Conservation (phyloP, 2,888 invertebrate species). For the Perizoma flavofasciatum region DNA sequence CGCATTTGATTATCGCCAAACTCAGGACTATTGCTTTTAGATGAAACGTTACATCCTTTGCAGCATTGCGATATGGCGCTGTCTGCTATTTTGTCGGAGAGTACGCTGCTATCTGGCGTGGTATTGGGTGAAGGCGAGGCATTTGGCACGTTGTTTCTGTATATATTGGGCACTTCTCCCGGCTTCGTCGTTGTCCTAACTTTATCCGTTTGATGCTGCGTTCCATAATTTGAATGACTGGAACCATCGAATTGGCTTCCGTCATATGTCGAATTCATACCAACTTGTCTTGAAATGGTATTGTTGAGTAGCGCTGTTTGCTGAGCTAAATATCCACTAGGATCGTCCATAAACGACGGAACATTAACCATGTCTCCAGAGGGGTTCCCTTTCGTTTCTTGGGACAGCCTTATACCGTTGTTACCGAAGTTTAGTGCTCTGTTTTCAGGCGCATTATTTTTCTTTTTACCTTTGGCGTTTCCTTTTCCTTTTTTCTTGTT, state of each 20-base stretch:
- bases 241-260: conserved; percentile 60
- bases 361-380: conserved; percentile 80
- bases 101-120: conserved; percentile 76
- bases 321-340: conserved; percentile 94
- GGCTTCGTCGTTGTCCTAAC: conserved; percentile 54
- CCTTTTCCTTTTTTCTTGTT: conserved; percentile 84
- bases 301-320: conserved; percentile 94
- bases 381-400: conserved; percentile 70
- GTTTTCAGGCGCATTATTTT: conserved; percentile 59
- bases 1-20: conserved; percentile 66
- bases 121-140: conserved; percentile 72
- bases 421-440: conserved; percentile 59
- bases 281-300: conserved; percentile 89
- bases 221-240: conserved; percentile 45
- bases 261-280: conserved; percentile 65
- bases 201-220: conserved; percentile 62
- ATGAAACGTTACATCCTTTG: conserved; percentile 78
- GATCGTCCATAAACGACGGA: conserved; percentile 96
- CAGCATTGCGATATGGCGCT: conserved; percentile 70
- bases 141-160: conserved; percentile 66
- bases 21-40: conserved; percentile 71
- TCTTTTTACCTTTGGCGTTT: conserved; percentile 81
- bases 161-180: conserved; percentile 58
- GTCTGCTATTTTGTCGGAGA: conserved; percentile 66
- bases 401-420: conserved; percentile 64